Evolutionary conservation across 1,140 invertebrate species (phyloP), one percentile per base, ranked within the genome.

Genomic region (Sinonovacula constricta): DNA sequence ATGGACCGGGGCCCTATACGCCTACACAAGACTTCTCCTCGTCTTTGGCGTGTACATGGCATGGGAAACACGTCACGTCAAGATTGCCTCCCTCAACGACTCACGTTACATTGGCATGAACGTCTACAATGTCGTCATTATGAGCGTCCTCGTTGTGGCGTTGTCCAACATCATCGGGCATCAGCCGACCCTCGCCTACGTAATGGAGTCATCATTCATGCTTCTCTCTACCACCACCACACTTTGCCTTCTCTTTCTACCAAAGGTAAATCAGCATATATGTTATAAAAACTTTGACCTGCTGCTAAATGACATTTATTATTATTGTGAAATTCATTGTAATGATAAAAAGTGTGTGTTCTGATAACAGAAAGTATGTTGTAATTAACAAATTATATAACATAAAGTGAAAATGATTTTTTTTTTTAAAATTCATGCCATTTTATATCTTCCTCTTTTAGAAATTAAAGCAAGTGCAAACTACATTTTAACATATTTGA

Each of bases 91-190:
- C 7, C 79, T 91, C 49, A 91, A 90, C 79, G 90, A 91, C 74
- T 89, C 88, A 2, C 84, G 85, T 76, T 89, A 89, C 72, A 90
- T 90, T 31, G 88, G 86, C 18, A 77, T 97, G 87, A 97, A 95
- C 81, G 96, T 98, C 0, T 98, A 98, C 88, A 96, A 95, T 63
- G 96, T 97, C 1, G 95, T 98, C 18, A 95, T 97, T 71, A 96
- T 95, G 33, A 95, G 95, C 56, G 93, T 94, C 4, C 95, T 96
- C 83, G 95, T 97, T 1, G 95, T 97, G 0, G 95, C 95, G 0
- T 91, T 97, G 68, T 96, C 95, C 5, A 96, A 96, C 85, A 93
- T 97, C 14, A 94, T 97, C 54, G 95, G 95, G 14, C 95, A 97
- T 85, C 92, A 95, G 36, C 95, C 95, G 0, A 96, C 96, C 0